phyloP scores from a whole-genome alignment of 2,888 invertebrate genomes.

The Drosophila meridiana region DNA sequence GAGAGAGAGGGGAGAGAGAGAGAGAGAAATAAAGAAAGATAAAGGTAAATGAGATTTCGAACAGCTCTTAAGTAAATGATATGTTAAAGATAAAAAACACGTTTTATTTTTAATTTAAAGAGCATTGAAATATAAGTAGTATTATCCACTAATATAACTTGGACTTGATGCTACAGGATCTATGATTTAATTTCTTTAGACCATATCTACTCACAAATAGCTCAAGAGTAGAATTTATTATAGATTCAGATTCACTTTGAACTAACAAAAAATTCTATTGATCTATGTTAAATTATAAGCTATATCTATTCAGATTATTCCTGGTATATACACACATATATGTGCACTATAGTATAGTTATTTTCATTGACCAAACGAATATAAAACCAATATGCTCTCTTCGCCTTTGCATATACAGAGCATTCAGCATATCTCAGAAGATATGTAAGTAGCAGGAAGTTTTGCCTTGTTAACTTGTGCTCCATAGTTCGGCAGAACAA shows the following conservation, averaged over 20 bases:
- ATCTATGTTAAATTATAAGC: too few relatives aligned
- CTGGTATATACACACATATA: too few relatives aligned
- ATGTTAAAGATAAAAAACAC: too few relatives aligned
- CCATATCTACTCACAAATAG: background rate
- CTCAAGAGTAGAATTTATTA: too few relatives aligned
- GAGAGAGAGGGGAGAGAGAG: background rate
- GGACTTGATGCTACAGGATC: background rate
- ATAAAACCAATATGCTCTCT: background rate
- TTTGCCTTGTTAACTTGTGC: background rate
- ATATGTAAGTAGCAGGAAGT: slow-evolving; percentile 2
- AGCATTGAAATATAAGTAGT: background rate
- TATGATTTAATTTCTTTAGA: background rate
- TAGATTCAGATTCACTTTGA: too few relatives aligned
- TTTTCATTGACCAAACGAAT: too few relatives aligned
- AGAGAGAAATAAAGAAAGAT: background rate
- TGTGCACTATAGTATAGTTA: too few relatives aligned
- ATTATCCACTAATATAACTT: background rate
- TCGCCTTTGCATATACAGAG: background rate
- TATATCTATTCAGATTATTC: too few relatives aligned
- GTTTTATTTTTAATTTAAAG: background rate
- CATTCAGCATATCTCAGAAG: background rate
- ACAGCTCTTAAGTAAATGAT: background rate
- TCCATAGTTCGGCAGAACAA: background rate
- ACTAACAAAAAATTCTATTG: too few relatives aligned
- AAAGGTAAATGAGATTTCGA: background rate